Evolutionary conservation across 2,113 vertebrate species (phyloP).

Genomic region (Odontesthes bonariensis): DNA sequence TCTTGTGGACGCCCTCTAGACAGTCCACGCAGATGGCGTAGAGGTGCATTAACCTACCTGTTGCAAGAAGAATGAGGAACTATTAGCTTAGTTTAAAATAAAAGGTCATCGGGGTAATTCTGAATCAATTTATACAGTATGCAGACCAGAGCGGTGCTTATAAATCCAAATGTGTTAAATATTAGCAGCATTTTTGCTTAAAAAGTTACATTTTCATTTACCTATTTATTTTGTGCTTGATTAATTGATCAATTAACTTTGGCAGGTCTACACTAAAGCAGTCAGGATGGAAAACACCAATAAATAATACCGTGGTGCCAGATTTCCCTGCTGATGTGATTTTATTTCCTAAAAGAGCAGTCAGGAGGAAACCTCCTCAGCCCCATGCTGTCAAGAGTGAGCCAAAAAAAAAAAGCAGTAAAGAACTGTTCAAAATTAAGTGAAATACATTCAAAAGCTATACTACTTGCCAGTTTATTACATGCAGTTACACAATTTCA

Average conservation of each 20-base stretch:
- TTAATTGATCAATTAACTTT: too few species aligned
- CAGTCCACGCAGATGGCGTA: conserved; percentile 99
- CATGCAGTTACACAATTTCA: too few species aligned
- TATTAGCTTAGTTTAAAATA: background rate
- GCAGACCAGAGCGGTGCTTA: background rate
- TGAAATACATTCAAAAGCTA: too few species aligned
- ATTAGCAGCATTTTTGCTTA: background rate
- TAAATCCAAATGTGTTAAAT: background rate
- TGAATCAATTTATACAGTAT: background rate
- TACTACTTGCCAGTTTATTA: too few species aligned
- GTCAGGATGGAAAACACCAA: background rate
- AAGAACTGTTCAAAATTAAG: too few species aligned
- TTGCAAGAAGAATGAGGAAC: background rate
- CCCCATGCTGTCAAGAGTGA: too few species aligned
- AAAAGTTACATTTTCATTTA: too few species aligned
- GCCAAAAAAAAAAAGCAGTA: too few species aligned
- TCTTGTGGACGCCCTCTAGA: conserved; percentile 99
- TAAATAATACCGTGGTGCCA: too few species aligned
- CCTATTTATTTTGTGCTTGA: too few species aligned
- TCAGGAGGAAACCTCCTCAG: background rate
- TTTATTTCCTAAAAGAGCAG: conserved; percentile 2
- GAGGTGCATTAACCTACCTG: conserved; percentile 98
- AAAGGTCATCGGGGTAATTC: background rate
- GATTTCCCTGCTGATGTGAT: background rate
- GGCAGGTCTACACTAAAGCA: too few species aligned